Base-by-base conservation (phyloP, 2,888 invertebrate genomes). In the Spilarctia lutea region DNA sequence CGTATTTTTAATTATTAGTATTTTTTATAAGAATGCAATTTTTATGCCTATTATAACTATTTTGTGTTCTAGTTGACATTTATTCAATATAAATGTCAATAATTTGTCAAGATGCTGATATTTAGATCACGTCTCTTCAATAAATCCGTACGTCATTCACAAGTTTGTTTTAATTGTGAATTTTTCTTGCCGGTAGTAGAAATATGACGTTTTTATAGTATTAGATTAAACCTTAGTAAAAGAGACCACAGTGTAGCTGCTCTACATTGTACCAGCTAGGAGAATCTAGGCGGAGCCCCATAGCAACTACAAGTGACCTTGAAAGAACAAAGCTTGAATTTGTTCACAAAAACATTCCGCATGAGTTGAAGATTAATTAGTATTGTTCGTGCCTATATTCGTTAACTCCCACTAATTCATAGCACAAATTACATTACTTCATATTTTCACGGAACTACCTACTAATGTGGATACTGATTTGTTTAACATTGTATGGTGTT, bases 401-500 rank as follows among this genome's bases (percentile, higher is more conserved):
- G 76, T 73, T 81, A 77, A 76, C 71, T 75, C 72, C 72, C 75
- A 75, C 76, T 83, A 85, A 85, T 81, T 80, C 24, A 76, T 73
- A 72, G 65, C 75, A 76, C 80, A 74, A 72, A 72, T 70, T 60
- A 75, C 71, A 78, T 81, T 75, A 77, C 72, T 79, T 78, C 85
- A 85, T 79, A 79, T 69, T 78, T 83, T 73, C 80, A 80, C 75
- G 76, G 77, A 74, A 79, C 75, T 65, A 72, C 24, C 75, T 65
- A 72, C 24, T 65, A 69, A 72, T 42, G 18, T 60, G 6, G 24
- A 30, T 68, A 68, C 27, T 68, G 24, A 71, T 68, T 71, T 71
- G 63, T 68, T 71, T 68, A 68, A 35, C 68, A 68, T 52, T 39
- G 35, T n/a, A n/a, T 30, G 30, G 27, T 63, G 60, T 16, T 27